These are phyloP conservation scores for Lutra lutra DNA, from an alignment of 2,797 vertebrate genomes.

Conservation along the genomic window DNA sequence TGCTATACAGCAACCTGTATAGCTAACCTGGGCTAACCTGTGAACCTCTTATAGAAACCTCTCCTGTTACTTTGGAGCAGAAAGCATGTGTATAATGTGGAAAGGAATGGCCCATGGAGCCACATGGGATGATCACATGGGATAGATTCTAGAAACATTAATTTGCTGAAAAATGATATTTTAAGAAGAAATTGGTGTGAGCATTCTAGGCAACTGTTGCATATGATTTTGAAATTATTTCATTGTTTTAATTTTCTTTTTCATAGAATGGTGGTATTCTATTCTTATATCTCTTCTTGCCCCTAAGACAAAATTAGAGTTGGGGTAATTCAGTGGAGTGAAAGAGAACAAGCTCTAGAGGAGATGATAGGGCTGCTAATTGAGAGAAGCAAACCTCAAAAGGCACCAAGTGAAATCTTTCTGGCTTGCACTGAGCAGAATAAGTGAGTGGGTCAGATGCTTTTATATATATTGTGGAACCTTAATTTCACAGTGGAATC, in stretches of 20 bases:
- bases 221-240: not conserved
- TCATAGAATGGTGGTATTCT: not conserved
- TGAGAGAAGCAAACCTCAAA: not conserved
- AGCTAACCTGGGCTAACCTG: not conserved
- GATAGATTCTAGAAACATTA: not conserved
- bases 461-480: not conserved
- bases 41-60: not conserved
- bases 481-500: not conserved
- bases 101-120: not conserved
- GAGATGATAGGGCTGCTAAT: not conserved
- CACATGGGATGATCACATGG: not conserved
- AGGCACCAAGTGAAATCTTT: not conserved
- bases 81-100: not conserved
- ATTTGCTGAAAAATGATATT: not conserved
- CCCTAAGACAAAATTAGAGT: not conserved
- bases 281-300: not conserved
- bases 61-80: not conserved
- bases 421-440: not conserved
- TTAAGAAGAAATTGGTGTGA: not conserved
- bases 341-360: not conserved
- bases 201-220: not conserved
- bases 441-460: not conserved
- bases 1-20: no score
- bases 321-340: accelerated
- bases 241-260: not conserved